A percentile compares a stretch with the other conserved stretches of the same genome.
Conservation (phyloP, 2,113 vertebrate species). For the Blennius ocellaris region DNA sequence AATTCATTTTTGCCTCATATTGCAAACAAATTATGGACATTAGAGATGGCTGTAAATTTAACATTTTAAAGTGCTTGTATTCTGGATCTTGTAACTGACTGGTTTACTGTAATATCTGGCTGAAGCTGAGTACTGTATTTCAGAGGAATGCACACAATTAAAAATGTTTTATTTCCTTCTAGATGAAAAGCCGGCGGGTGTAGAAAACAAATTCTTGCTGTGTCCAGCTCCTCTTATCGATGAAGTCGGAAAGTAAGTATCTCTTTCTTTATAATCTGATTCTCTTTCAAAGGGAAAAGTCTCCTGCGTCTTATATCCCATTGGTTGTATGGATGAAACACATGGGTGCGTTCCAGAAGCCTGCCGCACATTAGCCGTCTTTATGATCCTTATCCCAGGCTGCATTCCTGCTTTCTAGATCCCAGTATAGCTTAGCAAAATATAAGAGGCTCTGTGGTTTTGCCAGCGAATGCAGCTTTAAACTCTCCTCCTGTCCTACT, state of each 20-base stretch:
- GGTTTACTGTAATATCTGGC: background rate
- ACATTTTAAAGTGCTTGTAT: too few species aligned
- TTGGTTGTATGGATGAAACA: slow-evolving; percentile 19
- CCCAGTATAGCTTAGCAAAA: slow-evolving; percentile 49
- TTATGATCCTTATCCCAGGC: slow-evolving; percentile 59
- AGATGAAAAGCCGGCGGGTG: slow-evolving; percentile 86
- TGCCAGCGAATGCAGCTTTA: slow-evolving; percentile 40
- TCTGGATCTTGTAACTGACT: too few species aligned
- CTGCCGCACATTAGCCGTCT: slow-evolving; percentile 67
- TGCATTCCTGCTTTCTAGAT: slow-evolving; percentile 57
- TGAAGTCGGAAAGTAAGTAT: slow-evolving; percentile 89
- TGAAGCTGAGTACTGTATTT: background rate
- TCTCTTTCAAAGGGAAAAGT: background rate
- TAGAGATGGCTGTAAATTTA: too few species aligned
- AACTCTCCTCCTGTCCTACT: slow-evolving; percentile 28
- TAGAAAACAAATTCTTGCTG: slow-evolving; percentile 84
- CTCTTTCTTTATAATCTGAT: background rate
- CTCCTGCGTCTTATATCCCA: background rate
- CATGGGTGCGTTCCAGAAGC: slow-evolving; percentile 31
- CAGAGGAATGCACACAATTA: background rate
- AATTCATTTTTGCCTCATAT: too few species aligned
- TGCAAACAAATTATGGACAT: too few species aligned
- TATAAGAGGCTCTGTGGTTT: slow-evolving; percentile 26
- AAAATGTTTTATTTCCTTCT: background rate
- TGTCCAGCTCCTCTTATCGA: slow-evolving; percentile 90